Evolutionary conservation across 2,888 invertebrate genomes (phyloP), one percentile per base, ranked within the genome.

Genomic region (Drosophila borborema): DNA sequence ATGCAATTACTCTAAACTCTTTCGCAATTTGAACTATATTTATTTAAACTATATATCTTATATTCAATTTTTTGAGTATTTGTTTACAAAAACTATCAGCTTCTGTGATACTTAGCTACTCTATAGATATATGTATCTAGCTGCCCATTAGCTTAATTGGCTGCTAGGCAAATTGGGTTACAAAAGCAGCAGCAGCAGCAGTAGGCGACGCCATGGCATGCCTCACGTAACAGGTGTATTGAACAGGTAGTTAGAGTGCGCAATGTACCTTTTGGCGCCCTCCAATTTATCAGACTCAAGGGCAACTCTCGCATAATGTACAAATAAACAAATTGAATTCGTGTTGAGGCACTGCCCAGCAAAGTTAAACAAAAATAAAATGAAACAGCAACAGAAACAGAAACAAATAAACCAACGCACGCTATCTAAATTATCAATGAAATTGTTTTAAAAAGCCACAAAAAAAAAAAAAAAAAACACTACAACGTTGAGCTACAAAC

Each of bases 351-450:
- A 46, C 40, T 60, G 64, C 67, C 64, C 71, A 76, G 56, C 45
- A 28, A 64, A 75, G 51, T 71, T 65, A 68, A 78, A 74, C 63
- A 74, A 67, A 80, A 64, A 62, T 49, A 63, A 56, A 72, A 46
- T 20, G 38, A 14, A 55, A 73, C 45, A 53, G 61, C 64, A 31
- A 55, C 36, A 48, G 41, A 48, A 53, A 31, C 53, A 54, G 63
- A 69, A 62, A 55, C 51, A 56, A 48, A 55, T 48, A 34, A 63
- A 61, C 70, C 51, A 53, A 75, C 49, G 63, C 66, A 71, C 77
- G 80, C 80, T 80, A 87, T 80, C 79, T 68, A 76, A 81, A 79
- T 79, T 79, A 82, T 81, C 76, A 82, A 81, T 82, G 80, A 82
- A 81, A 79, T 77, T 74, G 71, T 82, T 81, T 81, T 68, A 71